phyloP scores from a whole-genome alignment of 2,888 invertebrate species.

The Neocrepidodera transversa region DNA sequence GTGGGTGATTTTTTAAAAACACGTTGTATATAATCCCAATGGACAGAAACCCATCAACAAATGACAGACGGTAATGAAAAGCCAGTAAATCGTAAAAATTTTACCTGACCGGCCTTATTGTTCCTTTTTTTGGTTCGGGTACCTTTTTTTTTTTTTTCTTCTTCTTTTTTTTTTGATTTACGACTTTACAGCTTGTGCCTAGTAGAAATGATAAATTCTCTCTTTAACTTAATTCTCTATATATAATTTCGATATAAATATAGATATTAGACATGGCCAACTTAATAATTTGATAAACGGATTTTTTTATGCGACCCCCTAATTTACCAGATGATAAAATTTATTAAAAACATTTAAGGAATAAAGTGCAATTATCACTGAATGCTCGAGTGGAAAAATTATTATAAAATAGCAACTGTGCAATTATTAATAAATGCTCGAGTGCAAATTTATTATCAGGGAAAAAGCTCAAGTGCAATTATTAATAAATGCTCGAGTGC shows the following conservation, averaged over 20 bases:
- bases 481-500: too few species aligned
- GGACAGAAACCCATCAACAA: constrained; percentile 34
- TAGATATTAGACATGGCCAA: constrained; percentile 52
- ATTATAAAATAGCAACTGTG: too few species aligned
- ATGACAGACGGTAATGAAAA: constrained; percentile 44
- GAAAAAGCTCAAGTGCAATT: too few species aligned
- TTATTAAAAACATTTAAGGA: too few species aligned
- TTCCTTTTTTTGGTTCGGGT: constrained; percentile 18
- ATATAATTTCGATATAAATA: constrained; percentile 49
- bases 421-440: too few species aligned
- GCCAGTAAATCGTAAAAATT: constrained; percentile 43
- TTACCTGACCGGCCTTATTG: constrained; percentile 39
- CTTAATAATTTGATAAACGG: constrained; percentile 28
- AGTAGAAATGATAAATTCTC: constrained; percentile 49
- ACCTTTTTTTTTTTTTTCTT: too few species aligned
- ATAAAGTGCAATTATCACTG: too few species aligned
- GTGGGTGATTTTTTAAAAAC: constrained; percentile 36
- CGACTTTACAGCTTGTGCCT: constrained; percentile 30
- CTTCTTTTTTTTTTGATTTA: too few species aligned
- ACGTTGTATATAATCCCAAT: constrained; percentile 36
- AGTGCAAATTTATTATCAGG: too few species aligned
- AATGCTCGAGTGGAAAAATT: too few species aligned
- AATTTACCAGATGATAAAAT: too few species aligned
- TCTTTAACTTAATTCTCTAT: too few species aligned
- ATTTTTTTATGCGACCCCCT: constrained; percentile 13